Evolutionary conservation across 2,888 invertebrate genomes (phyloP).

Genomic region (Marasmarcha lunaedactyla): DNA sequence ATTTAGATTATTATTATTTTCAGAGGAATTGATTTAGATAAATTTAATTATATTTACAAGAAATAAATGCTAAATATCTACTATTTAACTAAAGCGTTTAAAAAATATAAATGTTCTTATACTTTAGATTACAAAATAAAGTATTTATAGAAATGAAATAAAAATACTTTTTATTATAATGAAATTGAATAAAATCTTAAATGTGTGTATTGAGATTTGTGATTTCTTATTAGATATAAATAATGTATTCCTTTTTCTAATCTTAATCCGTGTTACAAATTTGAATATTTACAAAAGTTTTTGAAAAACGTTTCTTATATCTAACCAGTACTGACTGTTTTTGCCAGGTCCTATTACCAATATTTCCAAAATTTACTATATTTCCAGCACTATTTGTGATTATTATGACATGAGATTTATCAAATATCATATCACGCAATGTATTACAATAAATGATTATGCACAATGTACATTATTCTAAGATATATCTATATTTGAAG

Average conservation of each 20-base stretch:
- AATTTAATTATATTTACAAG: background rate
- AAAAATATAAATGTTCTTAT: too few relatives aligned
- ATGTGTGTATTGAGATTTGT: conserved; percentile 52
- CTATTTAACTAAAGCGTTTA: too few relatives aligned
- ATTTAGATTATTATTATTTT: conserved; percentile 4
- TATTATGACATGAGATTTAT: conserved; percentile 29
- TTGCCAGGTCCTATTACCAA: conserved; percentile 20
- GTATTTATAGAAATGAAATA: too few relatives aligned
- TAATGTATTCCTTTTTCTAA: conserved; percentile 66
- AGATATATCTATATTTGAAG: conserved; percentile 5
- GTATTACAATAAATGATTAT: conserved; percentile 23
- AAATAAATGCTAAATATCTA: too few relatives aligned
- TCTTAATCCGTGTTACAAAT: conserved; percentile 39
- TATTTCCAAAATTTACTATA: conserved; percentile 37
- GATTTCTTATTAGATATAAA: conserved; percentile 53
- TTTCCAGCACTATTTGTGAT: conserved; percentile 34
- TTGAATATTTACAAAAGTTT: conserved; percentile 48
- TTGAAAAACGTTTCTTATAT: conserved; percentile 9
- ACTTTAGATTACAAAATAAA: too few relatives aligned
- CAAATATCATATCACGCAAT: conserved; percentile 46
- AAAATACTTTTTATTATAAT: background rate
- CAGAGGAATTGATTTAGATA: background rate
- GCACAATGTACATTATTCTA: conserved; percentile 28
- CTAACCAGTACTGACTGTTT: too few relatives aligned
- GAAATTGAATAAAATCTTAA: conserved; percentile 10